Conservation (phyloP, 2,888 invertebrate genomes). For the Iphiclides podalirius region DNA sequence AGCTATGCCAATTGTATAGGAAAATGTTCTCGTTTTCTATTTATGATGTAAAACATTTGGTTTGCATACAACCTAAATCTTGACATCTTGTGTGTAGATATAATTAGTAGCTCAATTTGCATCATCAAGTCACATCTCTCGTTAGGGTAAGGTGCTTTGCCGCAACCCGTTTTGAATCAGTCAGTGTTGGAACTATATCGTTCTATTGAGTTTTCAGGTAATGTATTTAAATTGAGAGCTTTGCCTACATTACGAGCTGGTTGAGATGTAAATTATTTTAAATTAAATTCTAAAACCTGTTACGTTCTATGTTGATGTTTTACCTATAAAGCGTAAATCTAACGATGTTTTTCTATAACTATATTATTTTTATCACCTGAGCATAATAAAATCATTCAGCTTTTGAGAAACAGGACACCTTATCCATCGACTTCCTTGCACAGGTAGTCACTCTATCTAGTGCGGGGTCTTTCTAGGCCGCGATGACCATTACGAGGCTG, state of each 20-base stretch:
- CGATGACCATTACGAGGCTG: too few species aligned
- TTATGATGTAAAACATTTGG: background rate
- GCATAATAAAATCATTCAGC: too few species aligned
- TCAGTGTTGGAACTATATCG: constrained; percentile 26
- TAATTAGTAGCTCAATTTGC: constrained; percentile 17
- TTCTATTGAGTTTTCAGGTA: constrained; percentile 26
- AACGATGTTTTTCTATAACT: too few species aligned
- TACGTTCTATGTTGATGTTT: too few species aligned
- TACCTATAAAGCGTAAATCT: too few species aligned
- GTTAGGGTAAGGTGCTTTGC: constrained; percentile 12
- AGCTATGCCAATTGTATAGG: too few species aligned
- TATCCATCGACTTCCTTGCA: too few species aligned
- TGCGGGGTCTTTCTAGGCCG: too few species aligned
- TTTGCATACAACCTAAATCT: background rate
- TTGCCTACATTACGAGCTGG: constrained; percentile 25
- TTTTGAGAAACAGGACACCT: too few species aligned
- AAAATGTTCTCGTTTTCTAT: too few species aligned
- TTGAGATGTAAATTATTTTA: constrained; percentile 30
- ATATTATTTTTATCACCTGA: too few species aligned
- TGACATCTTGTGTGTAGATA: background rate
- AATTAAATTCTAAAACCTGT: constrained; percentile 26
- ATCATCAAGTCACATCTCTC: constrained; percentile 8
- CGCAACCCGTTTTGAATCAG: constrained; percentile 28
- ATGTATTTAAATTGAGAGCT: constrained; percentile 28
- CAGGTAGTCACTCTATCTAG: too few species aligned